phyloP scores from a whole-genome alignment of 2,797 vertebrate genomes.

The Smutsia gigantea region DNA sequence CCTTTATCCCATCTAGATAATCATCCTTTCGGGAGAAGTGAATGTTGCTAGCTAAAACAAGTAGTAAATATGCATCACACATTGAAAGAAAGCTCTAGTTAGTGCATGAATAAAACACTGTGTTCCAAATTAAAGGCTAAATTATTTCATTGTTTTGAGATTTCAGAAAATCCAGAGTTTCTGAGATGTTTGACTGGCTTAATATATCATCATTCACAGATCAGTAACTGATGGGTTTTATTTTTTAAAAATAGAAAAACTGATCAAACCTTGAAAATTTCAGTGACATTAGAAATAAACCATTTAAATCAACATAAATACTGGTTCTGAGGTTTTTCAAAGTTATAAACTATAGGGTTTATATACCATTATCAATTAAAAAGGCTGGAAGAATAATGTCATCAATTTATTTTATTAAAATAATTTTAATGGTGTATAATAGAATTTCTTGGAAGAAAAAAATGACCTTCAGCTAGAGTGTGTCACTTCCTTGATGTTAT shows the following conservation, averaged over 20 bases:
- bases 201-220: background rate
- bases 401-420: background rate
- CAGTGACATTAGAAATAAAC: constrained; percentile 25
- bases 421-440: constrained; percentile 18
- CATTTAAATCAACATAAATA: background rate
- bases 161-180: background rate
- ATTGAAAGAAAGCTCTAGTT: background rate
- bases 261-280: background rate
- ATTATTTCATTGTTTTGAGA: constrained; percentile 53
- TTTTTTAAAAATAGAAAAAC: background rate
- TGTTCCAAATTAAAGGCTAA: constrained; percentile 46
- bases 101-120: background rate
- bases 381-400: background rate
- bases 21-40: background rate
- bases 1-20: constrained; percentile 47
- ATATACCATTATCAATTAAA: background rate
- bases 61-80: background rate
- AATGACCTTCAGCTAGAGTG: background rate
- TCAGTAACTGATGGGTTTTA: constrained; percentile 6
- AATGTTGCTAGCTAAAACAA: constrained; percentile 48
- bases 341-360: background rate
- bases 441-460: constrained; percentile 29
- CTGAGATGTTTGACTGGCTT: background rate
- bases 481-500: constrained; percentile 50
- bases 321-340: constrained; percentile 38